These are phyloP conservation scores for Gambusia holbrooki DNA, from an alignment of 2,113 vertebrate species.

Conservation along the genomic window DNA sequence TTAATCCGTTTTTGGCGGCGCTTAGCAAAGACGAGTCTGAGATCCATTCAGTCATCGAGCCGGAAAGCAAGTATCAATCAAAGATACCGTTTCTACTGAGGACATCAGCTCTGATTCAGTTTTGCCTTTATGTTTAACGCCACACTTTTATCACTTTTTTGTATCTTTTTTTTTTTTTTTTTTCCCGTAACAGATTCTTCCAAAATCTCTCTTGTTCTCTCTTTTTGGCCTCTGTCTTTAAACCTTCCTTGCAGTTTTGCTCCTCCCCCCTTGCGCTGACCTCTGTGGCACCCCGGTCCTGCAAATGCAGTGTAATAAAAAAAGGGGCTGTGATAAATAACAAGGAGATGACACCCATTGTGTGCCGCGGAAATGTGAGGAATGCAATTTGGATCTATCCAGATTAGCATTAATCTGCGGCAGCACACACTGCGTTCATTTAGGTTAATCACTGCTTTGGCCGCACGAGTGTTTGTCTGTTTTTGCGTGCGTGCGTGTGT, in stretches of 20 bases:
- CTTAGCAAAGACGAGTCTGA: constrained; percentile 63
- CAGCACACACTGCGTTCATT: background rate
- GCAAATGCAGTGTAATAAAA: constrained; percentile 62
- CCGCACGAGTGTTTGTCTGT: background rate
- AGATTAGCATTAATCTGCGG: constrained; percentile 60
- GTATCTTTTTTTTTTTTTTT: background rate
- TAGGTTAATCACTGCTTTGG: constrained; percentile 4
- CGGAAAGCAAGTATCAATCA: constrained; percentile 51
- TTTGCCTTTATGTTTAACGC: background rate
- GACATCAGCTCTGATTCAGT: background rate
- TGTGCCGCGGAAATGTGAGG: constrained; percentile 50
- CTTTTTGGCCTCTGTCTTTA: constrained; percentile 32
- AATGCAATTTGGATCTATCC: constrained; percentile 52
- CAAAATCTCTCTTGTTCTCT: background rate
- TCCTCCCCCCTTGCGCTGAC: constrained; percentile 41
- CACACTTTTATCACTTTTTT: background rate
- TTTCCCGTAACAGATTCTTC: background rate
- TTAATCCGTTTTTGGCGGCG: constrained; percentile 41
- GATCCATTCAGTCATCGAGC: constrained; percentile 62
- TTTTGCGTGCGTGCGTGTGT: background rate
- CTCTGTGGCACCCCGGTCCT: constrained; percentile 43
- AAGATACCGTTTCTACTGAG: constrained; percentile 2
- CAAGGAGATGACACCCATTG: constrained; percentile 48
- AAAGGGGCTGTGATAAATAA: constrained; percentile 59
- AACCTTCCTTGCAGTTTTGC: constrained; percentile 21